phyloP scores from a whole-genome alignment of 2,113 vertebrate species.

The Microcebus lehilahytsara region DNA sequence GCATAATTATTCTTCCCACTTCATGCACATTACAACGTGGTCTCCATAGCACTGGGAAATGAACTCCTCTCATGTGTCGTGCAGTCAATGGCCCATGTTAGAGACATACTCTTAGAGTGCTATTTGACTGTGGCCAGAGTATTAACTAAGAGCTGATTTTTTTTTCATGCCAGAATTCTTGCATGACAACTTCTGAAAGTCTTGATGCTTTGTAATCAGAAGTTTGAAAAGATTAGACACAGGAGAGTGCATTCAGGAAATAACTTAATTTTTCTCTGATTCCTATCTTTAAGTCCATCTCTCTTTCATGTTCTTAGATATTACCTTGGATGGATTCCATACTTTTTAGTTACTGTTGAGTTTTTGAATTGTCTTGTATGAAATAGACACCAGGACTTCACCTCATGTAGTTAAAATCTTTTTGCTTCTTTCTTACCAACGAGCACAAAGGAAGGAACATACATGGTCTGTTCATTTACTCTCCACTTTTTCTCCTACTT shows the following conservation, averaged over 20 bases:
- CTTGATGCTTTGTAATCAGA: background rate
- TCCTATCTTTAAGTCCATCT: background rate
- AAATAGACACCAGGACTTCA: background rate
- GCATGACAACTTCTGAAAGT: background rate
- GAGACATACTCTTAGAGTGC: background rate
- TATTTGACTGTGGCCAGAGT: background rate
- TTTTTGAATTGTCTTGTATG: background rate
- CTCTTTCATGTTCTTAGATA: background rate
- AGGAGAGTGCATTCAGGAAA: background rate
- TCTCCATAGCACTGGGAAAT: background rate
- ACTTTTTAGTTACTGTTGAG: background rate
- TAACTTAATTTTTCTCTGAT: slow-evolving; percentile 10
- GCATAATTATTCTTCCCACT: background rate
- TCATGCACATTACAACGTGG: background rate
- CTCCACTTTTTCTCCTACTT: background rate
- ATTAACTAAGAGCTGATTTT: background rate
- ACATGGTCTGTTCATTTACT: fast-evolving
- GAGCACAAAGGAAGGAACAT: background rate
- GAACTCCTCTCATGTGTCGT: background rate
- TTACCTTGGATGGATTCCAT: background rate
- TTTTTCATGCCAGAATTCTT: background rate
- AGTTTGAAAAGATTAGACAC: background rate
- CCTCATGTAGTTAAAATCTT: background rate
- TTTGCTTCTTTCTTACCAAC: background rate
- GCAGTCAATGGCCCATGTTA: background rate